These are phyloP conservation scores for Brotula barbata DNA, from an alignment of 2,797 vertebrate genomes.

Conservation along the genomic window DNA sequence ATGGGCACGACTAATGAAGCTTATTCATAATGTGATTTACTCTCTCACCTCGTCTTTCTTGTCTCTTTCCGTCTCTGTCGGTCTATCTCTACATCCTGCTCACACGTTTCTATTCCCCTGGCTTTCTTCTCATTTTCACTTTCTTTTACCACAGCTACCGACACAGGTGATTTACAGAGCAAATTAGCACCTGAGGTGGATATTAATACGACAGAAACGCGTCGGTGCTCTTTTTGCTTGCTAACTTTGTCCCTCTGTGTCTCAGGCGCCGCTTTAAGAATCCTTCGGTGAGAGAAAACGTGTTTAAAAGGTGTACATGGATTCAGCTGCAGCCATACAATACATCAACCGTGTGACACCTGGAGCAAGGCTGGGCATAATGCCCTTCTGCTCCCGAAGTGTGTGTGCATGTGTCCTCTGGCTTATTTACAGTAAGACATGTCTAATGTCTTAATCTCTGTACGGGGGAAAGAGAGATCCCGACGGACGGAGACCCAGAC, in stretches of 20 bases:
- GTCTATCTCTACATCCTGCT: background rate
- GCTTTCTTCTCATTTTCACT: conserved; percentile 42
- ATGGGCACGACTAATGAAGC: conserved; percentile 62
- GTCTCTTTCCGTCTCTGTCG: background rate
- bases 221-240: conserved; percentile 38
- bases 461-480: conserved; percentile 6
- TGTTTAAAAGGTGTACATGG: conserved; percentile 29
- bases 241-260: conserved; percentile 1
- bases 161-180: conserved; percentile 55
- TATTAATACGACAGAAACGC: conserved; percentile 51
- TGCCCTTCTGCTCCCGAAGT: conserved; percentile 26
- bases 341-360: conserved; percentile 57
- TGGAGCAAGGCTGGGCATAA: conserved; percentile 52
- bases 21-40: conserved; percentile 67
- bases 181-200: conserved; percentile 55
- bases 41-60: conserved; percentile 5
- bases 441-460: conserved; percentile 27
- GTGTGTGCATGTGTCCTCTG: conserved; percentile 23
- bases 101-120: conserved; percentile 1
- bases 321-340: conserved; percentile 52
- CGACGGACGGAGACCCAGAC: background rate
- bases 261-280: conserved; percentile 48
- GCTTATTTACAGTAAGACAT: conserved; percentile 51
- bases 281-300: background rate
- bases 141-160: conserved; percentile 33